Evolutionary conservation across 2,113 vertebrate species (phyloP), one percentile per base, ranked within the genome.

Genomic region (Halcyon senegalensis): DNA sequence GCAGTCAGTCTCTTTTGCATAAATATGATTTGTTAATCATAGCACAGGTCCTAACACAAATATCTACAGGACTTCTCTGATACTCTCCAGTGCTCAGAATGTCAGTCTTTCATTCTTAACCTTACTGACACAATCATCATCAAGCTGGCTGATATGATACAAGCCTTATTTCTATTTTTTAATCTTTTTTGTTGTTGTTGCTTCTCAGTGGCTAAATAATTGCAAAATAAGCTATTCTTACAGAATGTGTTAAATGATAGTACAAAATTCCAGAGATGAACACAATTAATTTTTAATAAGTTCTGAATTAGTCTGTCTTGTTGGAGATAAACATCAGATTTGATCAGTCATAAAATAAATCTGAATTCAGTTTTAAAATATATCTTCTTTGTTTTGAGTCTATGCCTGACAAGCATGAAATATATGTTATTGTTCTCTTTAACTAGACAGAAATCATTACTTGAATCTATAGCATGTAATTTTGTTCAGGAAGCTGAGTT

Each of bases 361-460:
- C 37, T 59, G 35, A 90, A 89, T 62, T 74, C 13, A n/a, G 6
- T 62, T 83, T 86, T 55, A 50, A 69, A 84, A 81, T 70, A 19
- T 55, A 75, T 67, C 46, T 78, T 8, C 56, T 92, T 87, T 92
- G 24, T 70, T 97, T 92, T 77, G 41, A 74, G 81, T 67, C 56
- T 72, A 18, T 75, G 35, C 19, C 46, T 84, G 63, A 74, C 43
- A 93, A 74, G 46, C 56, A 75, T 80, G 76, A 94, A 95, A 90
- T 91, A 90, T 77, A 84, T 77, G 55, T 80, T 92, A 74, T 84
- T 89, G 51, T 90, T 92, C 68, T 91, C 56, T 92, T 92, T 94
- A 94, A 84, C 89, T 39, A 96, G 86, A 93, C 72, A 94, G 93
- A 93, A 87, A 78, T 92, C 79, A 89, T 95, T 93, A 90, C 73